A percentile compares a stretch with the other conserved stretches of the same genome.
Conservation (phyloP, 1,140 invertebrate genomes). For the Harpegnathos saltator region DNA sequence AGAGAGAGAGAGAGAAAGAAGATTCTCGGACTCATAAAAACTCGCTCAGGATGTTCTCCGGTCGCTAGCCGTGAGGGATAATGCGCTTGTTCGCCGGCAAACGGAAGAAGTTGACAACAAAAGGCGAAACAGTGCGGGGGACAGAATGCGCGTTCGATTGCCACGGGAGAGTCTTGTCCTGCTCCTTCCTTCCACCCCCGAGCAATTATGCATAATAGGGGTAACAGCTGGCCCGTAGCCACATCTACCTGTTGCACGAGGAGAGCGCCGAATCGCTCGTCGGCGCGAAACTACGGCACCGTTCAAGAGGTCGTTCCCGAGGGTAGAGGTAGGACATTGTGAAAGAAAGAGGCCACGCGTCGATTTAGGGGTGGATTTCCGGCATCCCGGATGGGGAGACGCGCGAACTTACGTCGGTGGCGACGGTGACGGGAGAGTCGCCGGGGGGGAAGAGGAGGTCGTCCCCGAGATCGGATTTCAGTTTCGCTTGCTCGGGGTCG, state of each 20-base stretch:
- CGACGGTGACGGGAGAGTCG: too few species aligned
- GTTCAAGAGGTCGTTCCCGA: conserved; percentile 78
- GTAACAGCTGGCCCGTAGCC: conserved; percentile 75
- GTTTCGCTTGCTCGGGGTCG: conserved; percentile 16
- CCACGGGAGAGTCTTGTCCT: conserved; percentile 61
- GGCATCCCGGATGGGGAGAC: conserved; percentile 48
- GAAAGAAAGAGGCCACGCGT: conserved; percentile 68
- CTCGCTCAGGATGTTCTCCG: neutral
- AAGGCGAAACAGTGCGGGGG: conserved; percentile 46
- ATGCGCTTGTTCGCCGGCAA: neutral
- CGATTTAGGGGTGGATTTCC: conserved; percentile 68
- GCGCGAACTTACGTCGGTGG: conserved; percentile 31
- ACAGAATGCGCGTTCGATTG: conserved; percentile 67
- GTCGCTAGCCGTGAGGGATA: neutral
- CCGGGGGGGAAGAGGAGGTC: neutral
- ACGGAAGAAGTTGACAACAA: conserved; percentile 29
- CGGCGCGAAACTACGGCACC: conserved; percentile 76
- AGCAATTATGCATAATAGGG: conserved; percentile 81
- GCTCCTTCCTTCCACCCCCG: conserved; percentile 68
- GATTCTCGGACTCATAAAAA: neutral
- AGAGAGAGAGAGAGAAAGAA: too few species aligned
- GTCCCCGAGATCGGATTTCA: conserved; percentile 43
- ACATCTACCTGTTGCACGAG: conserved; percentile 81
- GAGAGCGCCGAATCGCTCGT: conserved; percentile 75
- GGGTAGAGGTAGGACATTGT: conserved; percentile 64